These are phyloP conservation scores for Netelia melanura DNA, from an alignment of 2,888 invertebrate genomes.

Conservation along the genomic window DNA sequence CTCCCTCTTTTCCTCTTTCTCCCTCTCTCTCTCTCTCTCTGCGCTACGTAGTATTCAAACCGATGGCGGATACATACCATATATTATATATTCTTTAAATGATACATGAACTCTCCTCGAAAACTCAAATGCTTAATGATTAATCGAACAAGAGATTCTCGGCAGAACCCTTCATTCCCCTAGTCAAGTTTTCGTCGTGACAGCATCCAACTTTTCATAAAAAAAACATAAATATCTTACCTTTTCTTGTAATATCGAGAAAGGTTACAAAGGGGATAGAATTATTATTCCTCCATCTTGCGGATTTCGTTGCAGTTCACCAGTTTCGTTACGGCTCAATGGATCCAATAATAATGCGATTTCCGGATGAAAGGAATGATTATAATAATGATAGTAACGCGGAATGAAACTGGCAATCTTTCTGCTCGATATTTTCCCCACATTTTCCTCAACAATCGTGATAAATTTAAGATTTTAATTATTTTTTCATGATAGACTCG, in stretches of 20 bases:
- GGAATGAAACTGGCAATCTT: not conserved
- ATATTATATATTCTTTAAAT: constrained; percentile 5
- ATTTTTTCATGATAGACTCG: not conserved
- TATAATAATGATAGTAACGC: constrained; percentile 7
- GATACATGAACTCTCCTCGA: not conserved
- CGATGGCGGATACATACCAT: not conserved
- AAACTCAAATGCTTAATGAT: constrained; percentile 48
- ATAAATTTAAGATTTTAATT: not conserved
- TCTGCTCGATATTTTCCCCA: not conserved
- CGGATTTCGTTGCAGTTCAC: constrained; percentile 6
- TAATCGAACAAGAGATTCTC: constrained; percentile 37
- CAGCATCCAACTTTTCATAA: constrained; percentile 20
- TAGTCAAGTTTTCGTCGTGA: not conserved
- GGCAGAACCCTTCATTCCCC: constrained; percentile 9
- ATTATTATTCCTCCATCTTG: constrained; percentile 45
- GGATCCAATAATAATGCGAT: constrained; percentile 41
- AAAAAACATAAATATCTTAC: constrained; percentile 16
- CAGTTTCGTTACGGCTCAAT: constrained; percentile 36
- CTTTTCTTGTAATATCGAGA: constrained; percentile 13
- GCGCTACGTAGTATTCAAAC: not conserved
- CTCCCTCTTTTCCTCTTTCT: not conserved
- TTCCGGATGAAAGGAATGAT: constrained; percentile 1
- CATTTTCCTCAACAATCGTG: not conserved
- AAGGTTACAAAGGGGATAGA: not conserved
- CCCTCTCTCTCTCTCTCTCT: not conserved